Base-by-base conservation (phyloP, 1,140 invertebrate genomes). In the Drosophila pseudoobscura region DNA sequence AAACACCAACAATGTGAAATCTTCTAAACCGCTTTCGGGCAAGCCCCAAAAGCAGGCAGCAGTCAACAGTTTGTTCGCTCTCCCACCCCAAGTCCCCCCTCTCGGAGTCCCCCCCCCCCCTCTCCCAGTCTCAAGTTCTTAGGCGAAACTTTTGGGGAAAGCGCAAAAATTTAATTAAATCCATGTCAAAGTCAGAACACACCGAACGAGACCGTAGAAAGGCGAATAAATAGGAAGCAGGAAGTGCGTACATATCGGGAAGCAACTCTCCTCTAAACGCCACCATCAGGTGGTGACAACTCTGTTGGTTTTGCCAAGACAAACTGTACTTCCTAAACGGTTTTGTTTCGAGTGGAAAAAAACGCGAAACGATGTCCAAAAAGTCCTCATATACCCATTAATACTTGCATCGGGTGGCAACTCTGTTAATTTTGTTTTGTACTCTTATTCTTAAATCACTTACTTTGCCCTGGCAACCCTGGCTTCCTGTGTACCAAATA, bases 141-240 rank as follows among this genome's bases (percentile, higher is more conserved):
- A 51, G 5, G 59, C 20, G 24, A 66, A 64, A 75, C 45, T 61
- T 58, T 59, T 77, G 66, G 69, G 35, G 11, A 39, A 39, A 13
- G 35, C 17, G 26, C 53, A 57, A 56, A 74, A 74, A 74, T 65
- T 57, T 74, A 75, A 79, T 64, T 79, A 75, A 79, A 57, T 57
- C 31, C 43, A 24, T 60, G 63, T 69, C 72, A 76, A 57, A 75
- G 72, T 61, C 73, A 75, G 64, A n/a, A 45, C 17, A 20, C 41
- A 20, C 41, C 13, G 17, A n/a, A 46, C 22, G 0, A 35, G n/a
- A 29, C 26, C 31, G 31, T 22, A 9, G 7, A 31, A 22, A 54
- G 11, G 9, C 0, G 17, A 17, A 17, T 17, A 17, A 17, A 17
- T 17, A 17, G 35, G 35, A 0, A 11, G 4, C 35, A 13, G 35